Percentiles rank a stretch among this genome's conserved stretches.
Evolutionary conservation across 2,888 invertebrate genomes (phyloP).

Genomic region (Phengaris arion): DNA sequence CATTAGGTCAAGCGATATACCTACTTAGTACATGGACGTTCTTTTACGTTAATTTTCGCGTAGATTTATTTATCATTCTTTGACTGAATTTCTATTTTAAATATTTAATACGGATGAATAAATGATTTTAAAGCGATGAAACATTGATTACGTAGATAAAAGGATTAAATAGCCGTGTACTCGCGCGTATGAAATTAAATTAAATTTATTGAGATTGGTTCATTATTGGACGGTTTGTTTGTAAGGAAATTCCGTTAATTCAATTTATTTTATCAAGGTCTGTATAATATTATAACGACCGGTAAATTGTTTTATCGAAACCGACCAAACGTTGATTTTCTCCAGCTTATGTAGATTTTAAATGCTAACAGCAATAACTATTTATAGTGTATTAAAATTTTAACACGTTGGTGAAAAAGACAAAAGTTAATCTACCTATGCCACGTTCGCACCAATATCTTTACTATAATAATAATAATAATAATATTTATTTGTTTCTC

Average conservation of each 20-base stretch:
- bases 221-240: neutral
- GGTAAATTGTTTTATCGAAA: neutral
- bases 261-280: neutral
- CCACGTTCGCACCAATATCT: no score
- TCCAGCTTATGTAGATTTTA: no score
- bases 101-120: neutral
- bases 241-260: neutral
- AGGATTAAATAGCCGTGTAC: conserved; percentile 9
- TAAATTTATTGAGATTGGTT: conserved; percentile 8
- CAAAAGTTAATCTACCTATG: no score
- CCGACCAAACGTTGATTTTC: neutral
- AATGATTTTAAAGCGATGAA: neutral
- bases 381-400: no score
- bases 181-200: neutral
- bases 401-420: no score
- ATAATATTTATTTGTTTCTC: no score
- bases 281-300: neutral
- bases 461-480: no score
- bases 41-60: neutral
- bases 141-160: conserved; percentile 10
- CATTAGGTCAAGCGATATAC: no score
- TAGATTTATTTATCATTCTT: neutral
- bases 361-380: no score
- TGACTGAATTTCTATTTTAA: neutral
- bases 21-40: no score